Evolutionary conservation across 2,797 vertebrate genomes (phyloP), one percentile per base, ranked within the genome.

Genomic region (Muscicapa striata): DNA sequence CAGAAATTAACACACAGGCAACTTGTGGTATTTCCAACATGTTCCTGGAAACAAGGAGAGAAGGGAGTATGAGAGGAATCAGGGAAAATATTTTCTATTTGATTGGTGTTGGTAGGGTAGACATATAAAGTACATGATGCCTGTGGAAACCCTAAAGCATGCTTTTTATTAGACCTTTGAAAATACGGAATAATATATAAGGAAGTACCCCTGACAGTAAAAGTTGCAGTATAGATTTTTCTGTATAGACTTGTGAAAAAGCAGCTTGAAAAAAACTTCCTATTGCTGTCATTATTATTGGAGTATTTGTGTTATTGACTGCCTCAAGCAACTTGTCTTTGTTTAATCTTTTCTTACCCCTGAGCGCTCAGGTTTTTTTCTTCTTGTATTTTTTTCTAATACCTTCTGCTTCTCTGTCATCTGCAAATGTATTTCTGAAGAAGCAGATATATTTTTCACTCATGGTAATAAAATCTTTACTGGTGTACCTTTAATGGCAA

Each of bases 1-100:
- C 86, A 94, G 62, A 94, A 95, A 91, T 90, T 95, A 97, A 95
- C 46, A 82, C 15, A 27, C 15, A 72, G 74, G 36, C 66, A 96
- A 90, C 82, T 36, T 29, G 38, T 77, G 27, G 36, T 29, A 76
- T 89, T 79, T 90, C 24, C 46, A 69, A 52, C 32, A n/a, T 70
- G 29, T 19, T 90, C 26, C 45, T 67, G 51, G 30, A 87, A 95
- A 61, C 9, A 66, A 78, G 74, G 69, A 86, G 15, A 64, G 34
- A 84, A 52, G 15, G 6, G 5, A 7, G 2, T 5, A 63, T 16
- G 22, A 77, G 18, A 41, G 70, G 18, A 86, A 79, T 59, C 59
- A 59, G 67, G 22, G 32, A 63, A 91, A 76, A 49, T 46, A 55
- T 43, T 72, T 91, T 81, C 41, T 34, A 2, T 69, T 48, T 73